Base-by-base conservation (phyloP, 2,113 vertebrate genomes). In the Mesoclemmys tuberculata region DNA sequence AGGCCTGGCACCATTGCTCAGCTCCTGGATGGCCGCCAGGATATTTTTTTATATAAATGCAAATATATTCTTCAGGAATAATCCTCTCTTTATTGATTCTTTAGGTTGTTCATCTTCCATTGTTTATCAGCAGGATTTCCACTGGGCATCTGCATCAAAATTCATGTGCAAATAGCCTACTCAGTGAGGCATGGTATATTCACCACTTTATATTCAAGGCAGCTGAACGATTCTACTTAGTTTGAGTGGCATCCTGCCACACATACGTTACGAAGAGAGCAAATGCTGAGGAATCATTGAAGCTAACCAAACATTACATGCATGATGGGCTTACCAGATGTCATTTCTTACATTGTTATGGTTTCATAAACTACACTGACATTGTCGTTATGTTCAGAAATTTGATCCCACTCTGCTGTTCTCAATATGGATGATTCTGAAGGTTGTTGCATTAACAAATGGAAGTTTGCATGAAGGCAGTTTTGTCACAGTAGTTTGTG, bases 361-460 rank as follows among this genome's bases (percentile, higher is more conserved):
- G 97, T 98, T 98, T 98, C 98, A 97, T 97, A 98, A 98, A 97
- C 98, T 95, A 88, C 94, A 91, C 97, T 98, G 98, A 98, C 98
- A 96, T 98, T 95, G 96, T 97, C 98, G 98, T 98, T 98, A 98
- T 86, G 94, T 97, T 98, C 95, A 95, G 93, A 94, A 90, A 97
- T 98, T 92, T 90, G 61, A 95, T 97, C 95, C 95, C 64, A 2
- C 85, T 97, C 96, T 21, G 35, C 96, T 80, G 0, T 19, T 81
- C 87, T 88, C 87, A 52, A 92, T 96, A 96, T 68, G 89, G 92
- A 91, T 58, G 54, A 27, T 58, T 89, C 95, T 71, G 21, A 96
- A 92, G 77, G 94, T 61, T 92, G 92, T 41, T 84, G 82, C 85
- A 4, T 91, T 92, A 90, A 89, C 94, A 88, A 90, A 84, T 41